Percentiles rank a stretch among this genome's conserved stretches.
These are phyloP conservation scores for Eurytoma californica DNA, from an alignment of 2,888 invertebrate genomes.

Conservation along the genomic window DNA sequence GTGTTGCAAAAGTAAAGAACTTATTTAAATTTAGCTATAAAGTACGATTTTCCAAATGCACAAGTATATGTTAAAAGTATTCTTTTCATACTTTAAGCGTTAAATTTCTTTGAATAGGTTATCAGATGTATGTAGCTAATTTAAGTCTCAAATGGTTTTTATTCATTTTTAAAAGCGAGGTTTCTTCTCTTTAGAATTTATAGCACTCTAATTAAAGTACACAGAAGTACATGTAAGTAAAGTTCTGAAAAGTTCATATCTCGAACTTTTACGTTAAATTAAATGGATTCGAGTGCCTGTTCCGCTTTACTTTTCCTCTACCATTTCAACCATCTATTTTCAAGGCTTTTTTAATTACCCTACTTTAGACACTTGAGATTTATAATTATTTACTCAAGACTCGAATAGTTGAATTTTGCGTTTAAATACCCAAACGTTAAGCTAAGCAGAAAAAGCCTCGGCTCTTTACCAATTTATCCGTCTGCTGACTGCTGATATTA, in stretches of 20 bases:
- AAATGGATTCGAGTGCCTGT: not conserved
- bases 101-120: no score
- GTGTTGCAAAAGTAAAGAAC: no score
- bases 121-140: not conserved
- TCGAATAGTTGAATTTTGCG: not conserved
- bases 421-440: not conserved
- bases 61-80: no score
- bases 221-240: not conserved
- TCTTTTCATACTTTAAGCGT: no score
- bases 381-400: not conserved
- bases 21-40: no score
- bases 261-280: conserved; percentile 12
- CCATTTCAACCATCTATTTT: not conserved
- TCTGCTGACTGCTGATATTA: no score
- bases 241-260: conserved; percentile 4
- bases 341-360: conserved; percentile 17
- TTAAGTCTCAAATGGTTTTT: no score
- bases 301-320: not conserved
- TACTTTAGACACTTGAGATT: not conserved
- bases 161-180: no score
- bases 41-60: no score
- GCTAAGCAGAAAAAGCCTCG: not conserved
- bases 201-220: conserved; percentile 8
- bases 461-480: no score
- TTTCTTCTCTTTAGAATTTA: conserved; percentile 1